Evolutionary conservation across 2,113 vertebrate species (phyloP), one percentile per base, ranked within the genome.

Genomic region (Anser cygnoides): DNA sequence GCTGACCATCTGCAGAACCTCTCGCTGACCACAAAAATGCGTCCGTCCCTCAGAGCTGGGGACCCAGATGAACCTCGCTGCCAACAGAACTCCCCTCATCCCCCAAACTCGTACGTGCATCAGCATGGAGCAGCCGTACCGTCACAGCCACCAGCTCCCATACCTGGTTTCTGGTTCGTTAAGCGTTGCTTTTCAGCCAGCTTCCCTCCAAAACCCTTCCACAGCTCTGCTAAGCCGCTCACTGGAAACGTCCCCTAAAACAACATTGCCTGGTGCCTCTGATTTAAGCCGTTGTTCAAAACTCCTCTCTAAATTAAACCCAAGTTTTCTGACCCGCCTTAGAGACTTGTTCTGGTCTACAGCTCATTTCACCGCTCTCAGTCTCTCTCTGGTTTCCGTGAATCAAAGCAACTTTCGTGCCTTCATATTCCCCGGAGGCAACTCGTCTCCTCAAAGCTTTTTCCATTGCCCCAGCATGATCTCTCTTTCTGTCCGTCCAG

Each of bases 371-470:
- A 84, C 22, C 21, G 31, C 10, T 35, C 67, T 66, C 71, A 83
- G 29, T 23, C 31, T 61, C 6, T 41, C 41, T 72, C 35, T 28
- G 31, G 16, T n/a, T 65, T 61, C 73, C 28, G 12, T 19, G 31
- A 67, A 84, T 82, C 70, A 87, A 65, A 92, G 43, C 54, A 94
- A 72, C 7, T 63, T 94, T 65, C 35, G 44, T 31, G 65, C 43
- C 84, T 65, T 44, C n/a, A 5, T 44, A 43, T 59, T 84, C 66
- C 74, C 66, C 35, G 57, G 61, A 54, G 86, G 21, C 33, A 95
- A 7, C 67, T 86, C 72, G 59, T 84, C 57, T 89, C 83, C 79
- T 82, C 76, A 44, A 44, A 94, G 52, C 57, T 89, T 93, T 92
- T 95, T 66, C 79, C 57, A 68, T 39, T 68, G 46, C 54, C 54